A percentile compares a stretch with the other conserved stretches of the same genome.
These are phyloP conservation scores for Urocolius indicus DNA, from an alignment of 2,113 vertebrate species.

Conservation along the genomic window DNA sequence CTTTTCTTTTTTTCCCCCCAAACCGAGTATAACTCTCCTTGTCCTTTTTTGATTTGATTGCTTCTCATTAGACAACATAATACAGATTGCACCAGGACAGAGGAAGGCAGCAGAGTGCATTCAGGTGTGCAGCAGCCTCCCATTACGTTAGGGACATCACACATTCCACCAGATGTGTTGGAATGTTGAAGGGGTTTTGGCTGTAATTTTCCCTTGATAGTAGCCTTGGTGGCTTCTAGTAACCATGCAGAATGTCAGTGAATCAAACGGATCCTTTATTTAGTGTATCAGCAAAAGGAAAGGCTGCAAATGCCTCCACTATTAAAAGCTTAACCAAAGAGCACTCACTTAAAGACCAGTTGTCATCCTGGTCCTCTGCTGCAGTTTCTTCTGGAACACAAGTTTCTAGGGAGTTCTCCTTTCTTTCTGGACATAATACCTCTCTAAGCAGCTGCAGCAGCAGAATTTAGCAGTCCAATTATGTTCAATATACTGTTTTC, in stretches of 20 bases:
- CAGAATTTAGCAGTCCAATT: not conserved
- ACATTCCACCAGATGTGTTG: rapidly evolving
- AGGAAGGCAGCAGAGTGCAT: not conserved
- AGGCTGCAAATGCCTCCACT: not conserved
- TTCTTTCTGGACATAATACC: not conserved
- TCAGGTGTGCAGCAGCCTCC: not conserved
- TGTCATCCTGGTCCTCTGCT: not conserved
- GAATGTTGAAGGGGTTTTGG: not conserved
- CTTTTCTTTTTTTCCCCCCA: not conserved
- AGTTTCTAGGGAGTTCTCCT: not conserved
- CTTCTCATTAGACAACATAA: not conserved
- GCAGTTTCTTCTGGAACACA: not conserved
- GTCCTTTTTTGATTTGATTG: not conserved
- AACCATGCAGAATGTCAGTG: not conserved
- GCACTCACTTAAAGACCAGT: not conserved
- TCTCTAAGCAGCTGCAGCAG: not conserved
- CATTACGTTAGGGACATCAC: rapidly evolving
- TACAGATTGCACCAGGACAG: rapidly evolving
- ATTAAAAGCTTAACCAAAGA: not conserved
- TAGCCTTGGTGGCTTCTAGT: not conserved
- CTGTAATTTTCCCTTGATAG: not conserved
- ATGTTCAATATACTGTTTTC: not conserved
- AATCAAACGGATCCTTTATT: not conserved
- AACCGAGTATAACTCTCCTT: not conserved
- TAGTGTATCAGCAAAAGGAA: not conserved